Evolutionary conservation across 2,113 vertebrate genomes (phyloP).

Genomic region (Phyllostomus hastatus): DNA sequence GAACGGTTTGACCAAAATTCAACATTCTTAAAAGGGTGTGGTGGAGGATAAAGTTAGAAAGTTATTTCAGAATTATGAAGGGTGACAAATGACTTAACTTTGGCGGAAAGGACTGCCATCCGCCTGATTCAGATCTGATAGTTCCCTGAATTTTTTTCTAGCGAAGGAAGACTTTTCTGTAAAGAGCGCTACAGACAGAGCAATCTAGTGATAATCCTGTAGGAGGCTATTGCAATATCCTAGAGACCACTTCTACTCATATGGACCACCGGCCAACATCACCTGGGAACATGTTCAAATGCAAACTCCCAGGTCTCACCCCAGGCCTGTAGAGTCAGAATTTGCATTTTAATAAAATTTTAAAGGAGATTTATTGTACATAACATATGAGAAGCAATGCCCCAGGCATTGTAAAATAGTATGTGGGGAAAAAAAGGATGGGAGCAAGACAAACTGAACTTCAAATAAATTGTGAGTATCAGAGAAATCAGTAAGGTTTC

Average conservation of each 20-base stretch:
- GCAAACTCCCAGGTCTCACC: background rate
- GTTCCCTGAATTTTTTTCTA: constrained; percentile 9
- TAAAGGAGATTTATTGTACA: background rate
- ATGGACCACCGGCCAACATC: background rate
- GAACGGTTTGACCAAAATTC: background rate
- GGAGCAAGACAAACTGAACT: background rate
- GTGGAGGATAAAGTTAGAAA: background rate
- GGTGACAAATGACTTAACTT: background rate
- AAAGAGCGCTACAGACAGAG: background rate
- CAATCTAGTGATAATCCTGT: background rate
- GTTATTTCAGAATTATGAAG: background rate
- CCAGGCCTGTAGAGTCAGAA: background rate
- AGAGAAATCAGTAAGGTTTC: background rate
- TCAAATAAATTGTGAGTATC: background rate
- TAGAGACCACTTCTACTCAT: background rate
- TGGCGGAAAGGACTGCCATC: background rate
- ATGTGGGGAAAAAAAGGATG: background rate
- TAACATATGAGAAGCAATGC: background rate
- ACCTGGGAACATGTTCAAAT: background rate
- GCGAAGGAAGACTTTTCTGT: background rate
- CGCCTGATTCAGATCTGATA: background rate
- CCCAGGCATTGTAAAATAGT: background rate
- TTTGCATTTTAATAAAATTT: background rate
- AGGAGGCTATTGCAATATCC: no score
- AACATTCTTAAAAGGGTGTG: background rate